phyloP scores from a whole-genome alignment of 2,888 invertebrate species.

The Bhutanitis thaidina region DNA sequence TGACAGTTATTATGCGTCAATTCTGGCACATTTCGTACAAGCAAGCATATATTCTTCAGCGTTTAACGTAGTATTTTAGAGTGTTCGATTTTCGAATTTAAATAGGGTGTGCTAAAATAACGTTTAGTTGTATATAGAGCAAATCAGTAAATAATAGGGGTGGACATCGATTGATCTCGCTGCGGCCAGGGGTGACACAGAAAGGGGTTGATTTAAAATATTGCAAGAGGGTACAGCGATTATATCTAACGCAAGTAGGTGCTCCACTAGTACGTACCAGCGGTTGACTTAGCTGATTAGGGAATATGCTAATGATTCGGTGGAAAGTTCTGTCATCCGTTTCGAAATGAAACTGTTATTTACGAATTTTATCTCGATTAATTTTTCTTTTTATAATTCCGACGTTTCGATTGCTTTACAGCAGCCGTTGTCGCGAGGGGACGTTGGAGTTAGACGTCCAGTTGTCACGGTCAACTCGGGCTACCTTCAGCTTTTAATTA shows the following conservation, averaged over 20 bases:
- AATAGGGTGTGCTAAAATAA: constrained; percentile 1
- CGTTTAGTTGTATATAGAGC: constrained; percentile 27
- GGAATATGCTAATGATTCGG: not conserved
- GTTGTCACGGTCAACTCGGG: no score
- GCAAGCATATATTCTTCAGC: no score
- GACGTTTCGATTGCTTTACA: no score
- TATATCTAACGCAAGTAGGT: constrained; percentile 33
- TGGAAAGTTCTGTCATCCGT: no score
- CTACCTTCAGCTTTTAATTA: no score
- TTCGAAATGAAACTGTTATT: no score
- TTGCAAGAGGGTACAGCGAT: constrained; percentile 56
- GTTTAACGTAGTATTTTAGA: not conserved
- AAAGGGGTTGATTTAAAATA: constrained; percentile 71
- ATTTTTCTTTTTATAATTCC: no score
- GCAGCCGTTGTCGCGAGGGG: no score
- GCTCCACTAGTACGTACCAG: not conserved
- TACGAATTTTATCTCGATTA: no score
- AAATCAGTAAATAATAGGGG: constrained; percentile 67
- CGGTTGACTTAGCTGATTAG: constrained; percentile 18
- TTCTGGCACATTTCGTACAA: no score
- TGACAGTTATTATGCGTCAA: no score
- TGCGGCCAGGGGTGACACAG: constrained; percentile 45
- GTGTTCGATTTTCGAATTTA: not conserved
- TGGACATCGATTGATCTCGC: constrained; percentile 69
- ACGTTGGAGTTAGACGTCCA: no score